Evolutionary conservation across 2,888 invertebrate genomes (phyloP).

Genomic region (Ernsta delagoae): DNA sequence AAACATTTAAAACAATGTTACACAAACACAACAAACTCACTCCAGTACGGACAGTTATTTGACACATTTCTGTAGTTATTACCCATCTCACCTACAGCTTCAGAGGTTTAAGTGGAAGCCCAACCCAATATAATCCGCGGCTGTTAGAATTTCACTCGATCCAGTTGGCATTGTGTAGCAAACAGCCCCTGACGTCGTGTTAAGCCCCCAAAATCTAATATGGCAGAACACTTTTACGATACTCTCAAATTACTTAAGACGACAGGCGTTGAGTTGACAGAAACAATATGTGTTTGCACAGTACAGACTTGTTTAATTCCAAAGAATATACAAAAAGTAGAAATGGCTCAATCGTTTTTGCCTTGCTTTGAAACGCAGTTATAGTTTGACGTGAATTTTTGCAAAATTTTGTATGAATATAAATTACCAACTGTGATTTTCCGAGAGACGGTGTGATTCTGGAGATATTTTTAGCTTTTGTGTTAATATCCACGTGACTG

Average conservation of each 20-base stretch:
- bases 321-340: background rate
- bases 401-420: too few relatives aligned
- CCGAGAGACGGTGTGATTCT: too few relatives aligned
- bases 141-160: background rate
- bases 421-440: too few relatives aligned
- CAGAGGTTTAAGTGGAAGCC: background rate
- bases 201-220: constrained; percentile 27
- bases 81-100: background rate
- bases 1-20: background rate
- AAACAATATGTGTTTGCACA: constrained; percentile 28
- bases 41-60: background rate
- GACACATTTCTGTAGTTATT: constrained; percentile 6
- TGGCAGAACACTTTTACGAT: constrained; percentile 33
- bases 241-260: constrained; percentile 14
- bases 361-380: background rate
- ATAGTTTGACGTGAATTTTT: background rate
- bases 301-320: constrained; percentile 4
- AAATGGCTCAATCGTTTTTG: background rate
- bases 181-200: constrained; percentile 7
- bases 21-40: background rate
- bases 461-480: too few relatives aligned
- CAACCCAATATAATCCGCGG: constrained; percentile 2
- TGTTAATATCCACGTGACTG: too few relatives aligned
- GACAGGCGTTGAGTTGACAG: constrained; percentile 11
- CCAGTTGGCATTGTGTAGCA: background rate